These are phyloP conservation scores for Merodon equestris DNA, from an alignment of 2,888 invertebrate genomes.

Conservation along the genomic window DNA sequence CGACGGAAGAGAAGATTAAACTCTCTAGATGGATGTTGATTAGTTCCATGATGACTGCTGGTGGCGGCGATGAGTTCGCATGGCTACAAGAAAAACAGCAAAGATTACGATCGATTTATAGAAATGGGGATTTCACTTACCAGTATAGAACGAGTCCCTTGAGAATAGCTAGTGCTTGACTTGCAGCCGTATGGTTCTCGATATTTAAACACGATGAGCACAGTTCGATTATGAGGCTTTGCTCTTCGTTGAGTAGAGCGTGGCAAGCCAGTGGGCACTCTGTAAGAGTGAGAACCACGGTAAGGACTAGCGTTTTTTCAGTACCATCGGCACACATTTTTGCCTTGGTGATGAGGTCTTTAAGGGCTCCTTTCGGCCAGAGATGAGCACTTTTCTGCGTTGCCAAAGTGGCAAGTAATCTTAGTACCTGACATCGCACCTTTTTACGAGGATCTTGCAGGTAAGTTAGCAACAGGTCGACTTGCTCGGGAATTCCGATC, in stretches of 20 bases:
- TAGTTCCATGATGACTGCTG: constrained; percentile 74
- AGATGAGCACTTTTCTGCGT: constrained; percentile 86
- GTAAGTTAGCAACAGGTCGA: constrained; percentile 84
- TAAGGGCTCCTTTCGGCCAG: constrained; percentile 84
- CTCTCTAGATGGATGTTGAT: constrained; percentile 78
- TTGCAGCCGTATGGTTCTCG: constrained; percentile 76
- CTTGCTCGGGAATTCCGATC: constrained; percentile 93
- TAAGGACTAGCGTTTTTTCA: constrained; percentile 77
- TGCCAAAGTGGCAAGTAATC: constrained; percentile 85
- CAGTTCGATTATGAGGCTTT: constrained; percentile 74
- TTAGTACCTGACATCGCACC: constrained; percentile 84
- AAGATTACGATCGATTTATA: neutral
- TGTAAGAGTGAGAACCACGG: constrained; percentile 76
- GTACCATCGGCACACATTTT: constrained; percentile 75
- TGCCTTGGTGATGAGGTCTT: constrained; percentile 75
- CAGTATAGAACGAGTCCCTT: constrained; percentile 73
- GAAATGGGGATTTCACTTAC: constrained; percentile 15
- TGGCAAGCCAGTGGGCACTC: constrained; percentile 78
- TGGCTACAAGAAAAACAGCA: constrained; percentile 57
- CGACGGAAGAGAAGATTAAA: constrained; percentile 76
- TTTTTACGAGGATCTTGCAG: constrained; percentile 85
- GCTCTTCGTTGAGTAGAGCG: constrained; percentile 75
- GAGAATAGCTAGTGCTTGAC: constrained; percentile 77
- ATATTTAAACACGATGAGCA: constrained; percentile 76
- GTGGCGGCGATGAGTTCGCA: constrained; percentile 69